Percentiles rank a stretch among this genome's conserved stretches.
Evolutionary conservation across 2,113 vertebrate genomes (phyloP).

Genomic region (Paracyprichromis sp.): DNA sequence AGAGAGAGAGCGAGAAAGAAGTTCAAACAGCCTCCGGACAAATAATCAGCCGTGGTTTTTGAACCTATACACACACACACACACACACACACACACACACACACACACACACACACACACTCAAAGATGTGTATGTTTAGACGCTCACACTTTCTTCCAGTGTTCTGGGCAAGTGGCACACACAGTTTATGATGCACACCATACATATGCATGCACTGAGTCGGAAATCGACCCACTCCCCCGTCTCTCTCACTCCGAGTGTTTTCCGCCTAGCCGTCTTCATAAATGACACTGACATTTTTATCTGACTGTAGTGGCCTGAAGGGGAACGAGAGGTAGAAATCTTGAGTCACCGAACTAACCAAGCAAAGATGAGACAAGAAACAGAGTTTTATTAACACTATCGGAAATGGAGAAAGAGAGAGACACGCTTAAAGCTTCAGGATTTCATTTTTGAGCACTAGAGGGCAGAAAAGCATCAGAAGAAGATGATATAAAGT

Average conservation of each 20-base stretch:
- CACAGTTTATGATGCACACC: background rate
- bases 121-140: background rate
- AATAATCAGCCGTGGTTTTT: background rate
- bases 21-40: background rate
- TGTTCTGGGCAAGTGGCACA: background rate
- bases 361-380: background rate
- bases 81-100: background rate
- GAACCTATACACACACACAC: background rate
- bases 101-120: background rate
- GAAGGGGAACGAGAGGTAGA: background rate
- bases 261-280: background rate
- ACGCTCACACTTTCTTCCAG: background rate
- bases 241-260: background rate
- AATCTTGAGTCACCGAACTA: background rate
- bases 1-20: background rate
- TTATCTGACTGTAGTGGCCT: background rate
- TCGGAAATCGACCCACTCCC: background rate
- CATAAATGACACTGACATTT: background rate
- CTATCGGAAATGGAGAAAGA: background rate
- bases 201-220: background rate
- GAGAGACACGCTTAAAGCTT: background rate
- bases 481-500: background rate
- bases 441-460: background rate
- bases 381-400: background rate
- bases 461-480: background rate